These are phyloP conservation scores for Crocodylus rhombifer DNA, from an alignment of 2,797 vertebrate species.

Conservation along the genomic window DNA sequence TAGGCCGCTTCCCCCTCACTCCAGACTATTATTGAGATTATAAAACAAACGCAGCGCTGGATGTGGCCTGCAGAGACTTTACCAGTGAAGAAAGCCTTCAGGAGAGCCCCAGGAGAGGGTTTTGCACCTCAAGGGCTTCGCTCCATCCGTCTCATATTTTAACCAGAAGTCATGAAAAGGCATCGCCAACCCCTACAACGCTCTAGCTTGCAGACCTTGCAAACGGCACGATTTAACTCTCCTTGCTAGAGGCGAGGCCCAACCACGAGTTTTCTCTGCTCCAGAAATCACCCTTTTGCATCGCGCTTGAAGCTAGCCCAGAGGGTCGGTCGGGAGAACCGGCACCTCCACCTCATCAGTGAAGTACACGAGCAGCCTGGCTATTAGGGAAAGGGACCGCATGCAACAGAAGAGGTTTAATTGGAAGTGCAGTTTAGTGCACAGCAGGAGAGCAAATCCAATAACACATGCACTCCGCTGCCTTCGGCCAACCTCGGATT, in stretches of 20 bases:
- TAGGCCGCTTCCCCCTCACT: slow-evolving; percentile 72
- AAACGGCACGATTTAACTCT: background rate
- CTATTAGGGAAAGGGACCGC: background rate
- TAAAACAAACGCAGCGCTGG: background rate
- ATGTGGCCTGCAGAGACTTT: slow-evolving; percentile 39
- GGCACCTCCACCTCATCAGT: background rate
- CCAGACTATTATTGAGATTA: slow-evolving; percentile 25
- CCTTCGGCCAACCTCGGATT: slow-evolving; percentile 24
- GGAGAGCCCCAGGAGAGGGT: slow-evolving; percentile 15
- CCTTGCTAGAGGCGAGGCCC: slow-evolving; percentile 42
- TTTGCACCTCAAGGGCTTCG: slow-evolving; percentile 50
- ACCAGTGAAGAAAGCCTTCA: slow-evolving; percentile 29
- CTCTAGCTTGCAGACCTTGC: background rate
- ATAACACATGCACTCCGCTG: background rate
- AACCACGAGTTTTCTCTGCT: background rate
- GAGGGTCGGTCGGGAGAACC: background rate
- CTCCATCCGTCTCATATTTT: slow-evolving; percentile 56
- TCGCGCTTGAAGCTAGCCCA: background rate
- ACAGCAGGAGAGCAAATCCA: background rate
- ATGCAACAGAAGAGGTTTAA: background rate
- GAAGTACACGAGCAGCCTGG: background rate
- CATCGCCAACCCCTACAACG: slow-evolving; percentile 4
- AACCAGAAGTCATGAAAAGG: slow-evolving; percentile 65
- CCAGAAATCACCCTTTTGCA: background rate
- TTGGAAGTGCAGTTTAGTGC: background rate